Percentiles rank a stretch among this genome's conserved stretches.
phyloP scores from a whole-genome alignment of 2,797 vertebrate species.

The Callimico goeldii region DNA sequence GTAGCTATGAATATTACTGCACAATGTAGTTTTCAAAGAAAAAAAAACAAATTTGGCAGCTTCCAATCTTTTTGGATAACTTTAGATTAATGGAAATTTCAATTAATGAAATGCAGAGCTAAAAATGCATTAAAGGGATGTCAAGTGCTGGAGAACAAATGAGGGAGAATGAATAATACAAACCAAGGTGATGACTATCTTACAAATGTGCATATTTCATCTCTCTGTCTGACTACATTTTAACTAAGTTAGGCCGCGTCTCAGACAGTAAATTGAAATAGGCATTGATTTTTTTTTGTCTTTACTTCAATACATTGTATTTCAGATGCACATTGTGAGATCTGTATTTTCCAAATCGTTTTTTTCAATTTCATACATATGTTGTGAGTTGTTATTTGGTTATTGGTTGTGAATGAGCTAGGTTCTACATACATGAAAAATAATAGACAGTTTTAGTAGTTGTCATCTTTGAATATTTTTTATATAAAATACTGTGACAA shows the following conservation, averaged over 20 bases:
- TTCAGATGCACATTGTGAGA: not conserved
- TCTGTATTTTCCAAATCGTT: not conserved
- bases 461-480: not conserved
- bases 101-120: slow-evolving; percentile 64
- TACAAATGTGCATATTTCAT: not conserved
- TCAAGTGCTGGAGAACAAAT: slow-evolving; percentile 32
- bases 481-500: not conserved
- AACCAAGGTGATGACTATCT: not conserved
- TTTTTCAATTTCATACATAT: not conserved
- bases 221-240: not conserved
- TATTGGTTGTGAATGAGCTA: not conserved
- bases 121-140: slow-evolving; percentile 39
- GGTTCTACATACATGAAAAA: not conserved
- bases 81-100: slow-evolving; percentile 65
- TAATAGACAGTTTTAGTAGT: not conserved
- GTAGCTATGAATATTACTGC: slow-evolving; percentile 80
- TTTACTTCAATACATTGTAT: slow-evolving; percentile 1
- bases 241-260: not conserved
- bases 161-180: slow-evolving; percentile 12
- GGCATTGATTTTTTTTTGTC: not conserved
- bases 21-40: slow-evolving; percentile 77
- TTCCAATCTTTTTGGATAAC: slow-evolving; percentile 60
- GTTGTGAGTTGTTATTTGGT: not conserved
- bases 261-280: slow-evolving; percentile 19
- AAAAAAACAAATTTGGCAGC: slow-evolving; percentile 67